These are phyloP conservation scores for Elephas maximus DNA, from an alignment of 2,113 vertebrate genomes.

Conservation along the genomic window DNA sequence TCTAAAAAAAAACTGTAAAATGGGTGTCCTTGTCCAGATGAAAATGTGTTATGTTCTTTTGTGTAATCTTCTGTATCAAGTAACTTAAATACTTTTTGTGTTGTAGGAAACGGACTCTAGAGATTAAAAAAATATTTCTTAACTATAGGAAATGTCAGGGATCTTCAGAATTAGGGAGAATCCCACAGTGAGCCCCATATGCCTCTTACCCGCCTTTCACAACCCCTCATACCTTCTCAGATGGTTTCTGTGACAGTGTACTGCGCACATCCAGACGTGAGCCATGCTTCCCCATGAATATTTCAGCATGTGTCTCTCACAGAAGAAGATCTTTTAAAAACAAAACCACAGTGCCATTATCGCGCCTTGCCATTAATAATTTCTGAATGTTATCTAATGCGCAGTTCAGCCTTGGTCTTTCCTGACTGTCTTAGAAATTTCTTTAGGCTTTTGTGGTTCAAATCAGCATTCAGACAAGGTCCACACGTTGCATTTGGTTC, in stretches of 20 bases:
- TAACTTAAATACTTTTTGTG: background rate
- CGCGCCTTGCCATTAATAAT: background rate
- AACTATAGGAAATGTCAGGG: background rate
- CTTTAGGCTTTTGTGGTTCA: background rate
- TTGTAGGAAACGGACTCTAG: background rate
- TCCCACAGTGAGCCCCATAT: fast-evolving
- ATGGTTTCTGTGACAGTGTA: background rate
- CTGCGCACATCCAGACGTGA: background rate
- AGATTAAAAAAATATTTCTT: background rate
- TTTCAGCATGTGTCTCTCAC: background rate
- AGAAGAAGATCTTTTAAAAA: background rate
- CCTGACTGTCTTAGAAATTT: background rate
- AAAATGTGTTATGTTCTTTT: background rate
- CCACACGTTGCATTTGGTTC: background rate
- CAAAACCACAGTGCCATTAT: background rate
- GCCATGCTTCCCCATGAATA: background rate
- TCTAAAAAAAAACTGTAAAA: background rate
- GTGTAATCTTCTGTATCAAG: background rate
- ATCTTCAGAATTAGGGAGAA: background rate
- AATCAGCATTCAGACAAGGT: background rate
- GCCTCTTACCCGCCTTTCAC: background rate
- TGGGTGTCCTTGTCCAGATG: background rate
- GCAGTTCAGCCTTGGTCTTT: background rate
- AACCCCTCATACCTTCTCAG: too few species aligned
- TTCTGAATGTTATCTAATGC: background rate